A percentile compares a stretch with the other conserved stretches of the same genome.
These are phyloP conservation scores for Crotalus viridis DNA, from an alignment of 2,113 vertebrate genomes.

Conservation along the genomic window DNA sequence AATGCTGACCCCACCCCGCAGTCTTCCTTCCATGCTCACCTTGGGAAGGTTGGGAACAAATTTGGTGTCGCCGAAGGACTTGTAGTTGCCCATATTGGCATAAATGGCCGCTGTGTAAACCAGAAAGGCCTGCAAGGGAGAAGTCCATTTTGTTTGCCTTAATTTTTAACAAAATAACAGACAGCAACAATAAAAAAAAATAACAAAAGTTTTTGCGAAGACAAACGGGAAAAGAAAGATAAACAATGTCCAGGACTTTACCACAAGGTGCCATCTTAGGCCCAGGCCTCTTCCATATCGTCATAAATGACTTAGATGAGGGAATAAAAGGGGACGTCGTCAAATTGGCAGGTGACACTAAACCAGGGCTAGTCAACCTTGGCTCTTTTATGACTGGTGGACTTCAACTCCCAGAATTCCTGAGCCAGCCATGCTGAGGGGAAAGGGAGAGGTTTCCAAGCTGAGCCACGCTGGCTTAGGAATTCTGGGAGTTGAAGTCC, in stretches of 20 bases:
- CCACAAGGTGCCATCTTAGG: neutral
- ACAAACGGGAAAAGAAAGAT: neutral
- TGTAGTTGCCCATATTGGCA: conserved; percentile 96
- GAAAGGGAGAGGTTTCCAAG: too few species aligned
- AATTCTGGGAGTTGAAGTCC: too few species aligned
- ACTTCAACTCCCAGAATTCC: too few species aligned
- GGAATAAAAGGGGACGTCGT: neutral
- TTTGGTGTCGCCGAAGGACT: conserved; percentile 92
- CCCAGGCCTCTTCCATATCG: neutral
- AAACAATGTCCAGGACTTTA: neutral
- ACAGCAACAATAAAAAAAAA: too few species aligned
- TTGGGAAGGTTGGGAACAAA: conserved; percentile 87
- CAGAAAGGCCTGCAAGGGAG: conserved; percentile 78
- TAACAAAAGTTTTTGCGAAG: too few species aligned
- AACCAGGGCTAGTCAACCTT: neutral
- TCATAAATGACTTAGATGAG: neutral
- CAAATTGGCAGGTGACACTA: neutral
- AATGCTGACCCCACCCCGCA: neutral
- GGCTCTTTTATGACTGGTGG: too few species aligned
- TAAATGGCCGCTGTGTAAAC: conserved; percentile 88
- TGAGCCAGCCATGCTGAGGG: too few species aligned
- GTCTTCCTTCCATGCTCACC: conserved; percentile 62
- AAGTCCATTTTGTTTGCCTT: neutral
- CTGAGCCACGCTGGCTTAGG: too few species aligned
- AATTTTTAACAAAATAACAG: neutral